phyloP scores from a whole-genome alignment of 2,113 vertebrate species.

The Nettapus auritus region DNA sequence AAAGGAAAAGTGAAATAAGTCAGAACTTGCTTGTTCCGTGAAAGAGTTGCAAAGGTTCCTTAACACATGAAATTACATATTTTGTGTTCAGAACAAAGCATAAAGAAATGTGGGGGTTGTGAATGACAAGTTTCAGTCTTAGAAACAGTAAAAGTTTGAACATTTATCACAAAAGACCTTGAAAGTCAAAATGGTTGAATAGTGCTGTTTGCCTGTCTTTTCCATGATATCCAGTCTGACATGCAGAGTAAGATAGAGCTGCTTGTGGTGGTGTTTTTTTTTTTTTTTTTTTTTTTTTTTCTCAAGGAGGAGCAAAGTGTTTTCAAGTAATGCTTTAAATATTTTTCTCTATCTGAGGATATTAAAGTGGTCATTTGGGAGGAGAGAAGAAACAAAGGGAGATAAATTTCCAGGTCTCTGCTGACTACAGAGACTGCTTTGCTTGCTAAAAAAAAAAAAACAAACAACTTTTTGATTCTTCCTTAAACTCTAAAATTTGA shows the following conservation, averaged over 20 bases:
- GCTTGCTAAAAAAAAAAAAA: background rate
- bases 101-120: conserved; percentile 15
- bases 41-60: background rate
- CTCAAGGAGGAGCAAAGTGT: background rate
- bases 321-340: background rate
- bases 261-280: too few relatives aligned
- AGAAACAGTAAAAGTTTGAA: background rate
- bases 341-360: background rate
- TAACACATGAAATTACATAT: background rate
- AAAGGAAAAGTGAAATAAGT: background rate
- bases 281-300: too few relatives aligned
- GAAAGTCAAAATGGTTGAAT: conserved; percentile 3
- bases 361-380: background rate
- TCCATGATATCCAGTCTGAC: background rate
- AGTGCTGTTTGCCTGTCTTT: background rate
- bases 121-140: conserved; percentile 51
- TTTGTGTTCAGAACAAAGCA: conserved; percentile 6
- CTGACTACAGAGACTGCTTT: background rate
- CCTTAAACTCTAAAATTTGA: background rate
- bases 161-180: background rate
- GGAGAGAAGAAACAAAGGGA: background rate
- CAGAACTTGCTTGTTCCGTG: background rate
- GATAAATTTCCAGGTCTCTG: background rate
- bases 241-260: background rate
- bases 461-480: background rate